Conservation (phyloP, 2,888 invertebrate species). For the Mallateleia sp. region DNA sequence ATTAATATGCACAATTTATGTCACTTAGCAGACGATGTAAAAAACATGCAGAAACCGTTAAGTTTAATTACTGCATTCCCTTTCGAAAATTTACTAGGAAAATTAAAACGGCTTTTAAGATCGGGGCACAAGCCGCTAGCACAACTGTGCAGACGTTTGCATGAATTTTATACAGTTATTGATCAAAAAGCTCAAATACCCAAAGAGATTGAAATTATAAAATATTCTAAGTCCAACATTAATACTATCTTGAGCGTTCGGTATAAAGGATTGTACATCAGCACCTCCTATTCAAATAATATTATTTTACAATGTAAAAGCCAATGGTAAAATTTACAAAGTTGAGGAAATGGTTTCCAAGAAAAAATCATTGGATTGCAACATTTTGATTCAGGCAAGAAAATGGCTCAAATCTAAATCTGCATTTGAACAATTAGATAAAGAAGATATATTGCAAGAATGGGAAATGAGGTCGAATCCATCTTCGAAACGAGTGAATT, state of each 20-base stretch:
- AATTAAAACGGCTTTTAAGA: slow-evolving; percentile 17
- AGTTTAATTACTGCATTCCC: slow-evolving; percentile 30
- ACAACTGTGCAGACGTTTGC: slow-evolving; percentile 24
- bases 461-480: background rate
- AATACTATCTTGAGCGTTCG: slow-evolving; percentile 8
- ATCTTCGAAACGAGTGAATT: too few species aligned
- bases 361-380: slow-evolving; percentile 39
- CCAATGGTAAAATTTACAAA: slow-evolving; percentile 17
- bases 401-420: slow-evolving; percentile 30
- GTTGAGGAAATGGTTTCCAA: background rate
- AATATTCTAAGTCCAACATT: slow-evolving; percentile 2
- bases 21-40: too few species aligned
- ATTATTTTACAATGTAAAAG: slow-evolving; percentile 31
- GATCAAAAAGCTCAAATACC: slow-evolving; percentile 46
- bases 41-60: slow-evolving; percentile 3
- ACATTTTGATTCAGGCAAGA: slow-evolving; percentile 17
- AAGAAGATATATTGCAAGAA: slow-evolving; percentile 34
- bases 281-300: slow-evolving; percentile 28
- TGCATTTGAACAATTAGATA: slow-evolving; percentile 28
- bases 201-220: slow-evolving; percentile 23
- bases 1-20: too few species aligned
- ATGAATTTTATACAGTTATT: slow-evolving; percentile 5
- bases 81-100: slow-evolving; percentile 34
- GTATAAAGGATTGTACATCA: slow-evolving; percentile 25
- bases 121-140: slow-evolving; percentile 54